Evolutionary conservation across 2,888 invertebrate genomes (phyloP).

Genomic region (Heliconius erato): DNA sequence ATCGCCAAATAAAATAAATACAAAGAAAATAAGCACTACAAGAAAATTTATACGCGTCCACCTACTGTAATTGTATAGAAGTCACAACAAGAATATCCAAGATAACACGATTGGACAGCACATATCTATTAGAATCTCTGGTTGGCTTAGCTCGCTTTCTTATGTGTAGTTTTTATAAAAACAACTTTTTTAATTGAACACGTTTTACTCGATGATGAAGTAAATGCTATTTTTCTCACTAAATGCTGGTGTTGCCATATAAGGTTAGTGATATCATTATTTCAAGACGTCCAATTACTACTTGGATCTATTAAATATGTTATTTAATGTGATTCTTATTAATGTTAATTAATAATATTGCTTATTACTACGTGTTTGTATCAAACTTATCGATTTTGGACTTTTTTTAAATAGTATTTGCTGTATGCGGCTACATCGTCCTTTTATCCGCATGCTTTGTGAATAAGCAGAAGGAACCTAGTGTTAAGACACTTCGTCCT

Average conservation of each 20-base stretch:
- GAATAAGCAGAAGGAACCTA: no score
- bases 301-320: slow-evolving; percentile 4
- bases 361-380: background rate
- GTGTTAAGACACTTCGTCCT: no score
- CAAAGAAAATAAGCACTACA: background rate
- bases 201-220: slow-evolving; percentile 34
- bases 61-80: slow-evolving; percentile 25
- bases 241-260: slow-evolving; percentile 28
- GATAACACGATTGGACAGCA: slow-evolving; percentile 36
- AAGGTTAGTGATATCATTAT: slow-evolving; percentile 16
- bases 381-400: background rate
- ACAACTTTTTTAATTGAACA: slow-evolving; percentile 22
- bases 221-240: slow-evolving; percentile 19
- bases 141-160: slow-evolving; percentile 29
- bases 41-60: slow-evolving; percentile 1
- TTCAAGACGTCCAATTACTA: background rate
- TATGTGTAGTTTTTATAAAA: slow-evolving; percentile 33
- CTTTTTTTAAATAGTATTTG: background rate
- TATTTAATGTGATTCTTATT: background rate
- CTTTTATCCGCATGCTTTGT: no score
- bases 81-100: slow-evolving; percentile 24
- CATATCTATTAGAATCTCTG: slow-evolving; percentile 32
- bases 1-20: background rate
- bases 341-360: background rate
- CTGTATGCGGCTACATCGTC: no score